Evolutionary conservation across 2,888 invertebrate species (phyloP), one percentile per base, ranked within the genome.

Genomic region (Meteorus cinctellus): DNA sequence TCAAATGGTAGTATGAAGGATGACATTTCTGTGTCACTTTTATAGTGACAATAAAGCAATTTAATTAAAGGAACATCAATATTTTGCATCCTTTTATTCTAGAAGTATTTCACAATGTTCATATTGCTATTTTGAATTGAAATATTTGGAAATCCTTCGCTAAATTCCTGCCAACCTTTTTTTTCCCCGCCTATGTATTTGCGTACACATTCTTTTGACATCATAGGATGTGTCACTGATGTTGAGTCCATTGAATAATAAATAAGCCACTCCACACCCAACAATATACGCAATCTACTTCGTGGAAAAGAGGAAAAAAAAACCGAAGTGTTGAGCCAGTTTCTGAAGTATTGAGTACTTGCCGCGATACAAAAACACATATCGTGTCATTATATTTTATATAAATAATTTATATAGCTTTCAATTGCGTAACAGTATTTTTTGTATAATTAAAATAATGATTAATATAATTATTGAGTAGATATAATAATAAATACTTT

Each of bases 271-370:
- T 31, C 29, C 63, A 63, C 63, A 14, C 63, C 63, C 16, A 1
- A n/a, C 14, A 29, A 34, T 63, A 63, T 63, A 14, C 63, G 63
- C 27, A 63, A 63, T 63, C 29, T 4, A n/a, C n/a, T 63, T 63
- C 63, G 34, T 55, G 55, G 55, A 55, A 55, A 55, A 19, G 2
- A 34, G 34, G 34, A 55, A 55, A 8, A 6, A 55, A 55, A 19
- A 55, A 55, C 4, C 5, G 6, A 55, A 55, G n/a, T 19, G 55
- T 55, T 19, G 19, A 55, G 19, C 55, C n/a, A 55, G 55, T 55
- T 55, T 55, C 19, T 55, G 55, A 55, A 19, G 55, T 19, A 55
- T 19, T 55, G 19, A 19, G 8, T n/a, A 55, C 19, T 19, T 24
- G 24, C 19, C 19, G 8, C 4, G n/a, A 55, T 55, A 19, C 19